These are phyloP conservation scores for Hydrozoanthus tunicans DNA, from an alignment of 64 coral and sea anemone species.

Conservation along the genomic window DNA sequence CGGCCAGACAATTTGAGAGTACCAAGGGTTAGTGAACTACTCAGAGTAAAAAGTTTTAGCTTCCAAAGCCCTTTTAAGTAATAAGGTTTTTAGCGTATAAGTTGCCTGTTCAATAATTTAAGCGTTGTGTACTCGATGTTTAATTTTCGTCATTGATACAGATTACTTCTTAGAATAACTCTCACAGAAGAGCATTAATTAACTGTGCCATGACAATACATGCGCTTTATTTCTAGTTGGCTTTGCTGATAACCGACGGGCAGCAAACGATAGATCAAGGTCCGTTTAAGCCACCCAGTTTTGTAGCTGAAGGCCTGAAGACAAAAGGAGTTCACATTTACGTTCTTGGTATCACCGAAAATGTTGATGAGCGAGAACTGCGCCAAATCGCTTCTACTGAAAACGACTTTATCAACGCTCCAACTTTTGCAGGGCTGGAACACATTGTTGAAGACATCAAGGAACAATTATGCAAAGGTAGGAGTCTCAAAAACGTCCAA, in stretches of 20 bases:
- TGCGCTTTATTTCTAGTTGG: background rate
- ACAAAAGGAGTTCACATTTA: constrained; percentile 21
- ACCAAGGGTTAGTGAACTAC: background rate
- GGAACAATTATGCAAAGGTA: constrained; percentile 9
- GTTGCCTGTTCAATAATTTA: background rate
- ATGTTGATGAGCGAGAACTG: background rate
- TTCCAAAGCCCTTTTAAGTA: too few species aligned
- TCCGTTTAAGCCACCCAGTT: background rate
- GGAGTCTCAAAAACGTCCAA: background rate
- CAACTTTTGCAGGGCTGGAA: background rate
- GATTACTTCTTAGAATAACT: too few species aligned
- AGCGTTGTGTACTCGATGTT: background rate
- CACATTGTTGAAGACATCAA: background rate
- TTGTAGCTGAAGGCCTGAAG: constrained; percentile 3
- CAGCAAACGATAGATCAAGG: background rate
- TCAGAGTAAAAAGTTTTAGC: too few species aligned
- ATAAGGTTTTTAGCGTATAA: too few species aligned
- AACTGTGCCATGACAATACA: too few species aligned
- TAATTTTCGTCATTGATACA: too few species aligned
- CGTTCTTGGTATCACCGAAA: constrained; percentile 22
- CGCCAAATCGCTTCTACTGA: background rate
- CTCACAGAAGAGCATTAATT: too few species aligned
- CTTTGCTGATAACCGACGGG: constrained; percentile 21
- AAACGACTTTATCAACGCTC: background rate
- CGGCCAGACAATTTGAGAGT: background rate